Percentiles rank a stretch among this genome's conserved stretches.
Conservation (phyloP, 2,888 invertebrate species). For the Linnaemya tessellans region DNA sequence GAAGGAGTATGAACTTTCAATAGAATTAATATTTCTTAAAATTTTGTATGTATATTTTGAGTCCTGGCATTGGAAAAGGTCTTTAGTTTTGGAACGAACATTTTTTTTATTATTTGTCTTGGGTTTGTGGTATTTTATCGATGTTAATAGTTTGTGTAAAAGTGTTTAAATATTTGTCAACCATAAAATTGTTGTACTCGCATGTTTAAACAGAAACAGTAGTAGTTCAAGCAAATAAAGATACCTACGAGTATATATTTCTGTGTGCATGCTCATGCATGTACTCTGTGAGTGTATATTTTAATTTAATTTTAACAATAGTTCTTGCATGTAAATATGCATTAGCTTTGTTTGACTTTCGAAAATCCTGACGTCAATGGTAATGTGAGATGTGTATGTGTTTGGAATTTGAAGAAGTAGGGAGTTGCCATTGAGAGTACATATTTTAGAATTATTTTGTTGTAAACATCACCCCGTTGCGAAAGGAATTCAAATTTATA, state of each 20-base stretch:
- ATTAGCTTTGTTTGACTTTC: neutral
- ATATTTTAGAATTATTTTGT: neutral
- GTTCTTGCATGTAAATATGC: conserved; percentile 2
- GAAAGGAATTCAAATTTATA: no score
- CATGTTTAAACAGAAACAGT: conserved; percentile 30
- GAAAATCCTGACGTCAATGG: neutral
- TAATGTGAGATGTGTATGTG: conserved; percentile 9
- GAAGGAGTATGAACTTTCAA: neutral
- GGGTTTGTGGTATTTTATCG: conserved; percentile 73
- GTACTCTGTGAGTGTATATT: neutral
- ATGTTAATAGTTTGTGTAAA: conserved; percentile 83
- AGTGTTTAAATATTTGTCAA: conserved; percentile 82
- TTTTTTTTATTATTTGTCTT: conserved; percentile 22
- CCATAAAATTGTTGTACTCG: conserved; percentile 78
- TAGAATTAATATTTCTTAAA: neutral
- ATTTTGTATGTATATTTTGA: neutral
- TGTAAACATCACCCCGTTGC: neutral
- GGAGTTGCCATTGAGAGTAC: neutral
- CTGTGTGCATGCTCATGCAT: neutral
- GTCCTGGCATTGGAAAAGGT: neutral
- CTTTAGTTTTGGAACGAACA: conserved; percentile 1
- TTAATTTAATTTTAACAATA: conserved; percentile 2
- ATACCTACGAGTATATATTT: neutral
- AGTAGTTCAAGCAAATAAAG: conserved; percentile 29
- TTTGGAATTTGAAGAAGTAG: neutral